phyloP scores from a whole-genome alignment of 2,113 vertebrate species.

The Mustela nigripes region DNA sequence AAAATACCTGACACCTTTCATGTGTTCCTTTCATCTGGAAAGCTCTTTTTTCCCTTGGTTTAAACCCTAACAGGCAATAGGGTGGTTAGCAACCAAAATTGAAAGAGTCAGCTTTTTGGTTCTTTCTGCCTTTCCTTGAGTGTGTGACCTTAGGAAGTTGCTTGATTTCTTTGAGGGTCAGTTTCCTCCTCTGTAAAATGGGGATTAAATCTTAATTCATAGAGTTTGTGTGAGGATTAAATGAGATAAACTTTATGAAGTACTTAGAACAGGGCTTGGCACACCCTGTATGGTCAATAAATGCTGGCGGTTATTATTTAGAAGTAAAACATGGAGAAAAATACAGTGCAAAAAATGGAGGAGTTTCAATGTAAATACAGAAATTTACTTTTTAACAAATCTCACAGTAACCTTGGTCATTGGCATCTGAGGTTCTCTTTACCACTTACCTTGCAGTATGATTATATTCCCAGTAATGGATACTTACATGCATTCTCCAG shows the following conservation, averaged over 20 bases:
- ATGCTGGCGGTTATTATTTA: background rate
- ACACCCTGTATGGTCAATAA: background rate
- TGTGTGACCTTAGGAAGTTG: background rate
- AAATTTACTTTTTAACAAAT: background rate
- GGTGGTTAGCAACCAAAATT: background rate
- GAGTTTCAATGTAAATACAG: background rate
- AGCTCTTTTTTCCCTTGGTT: background rate
- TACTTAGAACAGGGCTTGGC: background rate
- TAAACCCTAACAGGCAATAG: background rate
- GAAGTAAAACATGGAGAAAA: background rate
- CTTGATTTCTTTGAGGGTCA: background rate
- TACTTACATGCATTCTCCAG: background rate
- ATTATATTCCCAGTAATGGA: background rate
- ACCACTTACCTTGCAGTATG: background rate
- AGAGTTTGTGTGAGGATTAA: background rate
- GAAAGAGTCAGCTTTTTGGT: background rate
- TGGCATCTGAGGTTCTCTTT: background rate
- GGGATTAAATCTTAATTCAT: background rate
- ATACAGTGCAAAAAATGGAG: background rate
- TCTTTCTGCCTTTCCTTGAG: background rate
- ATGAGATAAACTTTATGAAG: background rate
- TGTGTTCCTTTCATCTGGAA: background rate
- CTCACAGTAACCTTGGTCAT: background rate
- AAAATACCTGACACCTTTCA: background rate
- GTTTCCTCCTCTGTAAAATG: constrained; percentile 11